These are phyloP conservation scores for Ophraella communa DNA, from an alignment of 2,888 invertebrate species.

Conservation along the genomic window DNA sequence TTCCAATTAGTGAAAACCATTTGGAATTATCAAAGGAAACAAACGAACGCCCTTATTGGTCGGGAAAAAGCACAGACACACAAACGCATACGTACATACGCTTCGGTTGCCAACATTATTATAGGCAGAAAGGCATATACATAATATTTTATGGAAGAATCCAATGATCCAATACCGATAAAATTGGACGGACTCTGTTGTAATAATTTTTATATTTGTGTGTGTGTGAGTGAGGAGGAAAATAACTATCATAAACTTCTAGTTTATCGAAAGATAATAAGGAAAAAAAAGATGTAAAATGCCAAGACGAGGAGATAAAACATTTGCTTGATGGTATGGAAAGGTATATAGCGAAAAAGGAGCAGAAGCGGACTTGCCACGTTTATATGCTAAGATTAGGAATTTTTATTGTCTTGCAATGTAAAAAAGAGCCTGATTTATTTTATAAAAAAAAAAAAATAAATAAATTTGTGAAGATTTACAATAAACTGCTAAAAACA, in stretches of 20 bases:
- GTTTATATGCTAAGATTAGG: too few species aligned
- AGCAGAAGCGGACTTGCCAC: constrained; percentile 4
- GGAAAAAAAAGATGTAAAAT: constrained; percentile 44
- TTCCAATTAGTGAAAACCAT: not conserved
- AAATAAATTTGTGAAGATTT: too few species aligned
- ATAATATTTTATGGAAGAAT: constrained; percentile 34
- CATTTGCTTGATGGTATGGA: constrained; percentile 54
- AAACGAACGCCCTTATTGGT: not conserved
- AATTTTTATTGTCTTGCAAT: too few species aligned
- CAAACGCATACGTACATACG: too few species aligned
- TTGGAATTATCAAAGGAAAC: constrained; percentile 4
- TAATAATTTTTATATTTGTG: constrained; percentile 40
- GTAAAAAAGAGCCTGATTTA: too few species aligned
- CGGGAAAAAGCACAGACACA: too few species aligned
- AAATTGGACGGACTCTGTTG: constrained; percentile 33
- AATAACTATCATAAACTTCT: constrained; percentile 38
- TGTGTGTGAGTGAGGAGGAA: constrained; percentile 30
- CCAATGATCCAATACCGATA: constrained; percentile 33
- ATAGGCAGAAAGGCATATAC: constrained; percentile 35
- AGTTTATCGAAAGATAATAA: constrained; percentile 45
- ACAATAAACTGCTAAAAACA: too few species aligned
- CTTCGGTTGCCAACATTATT: constrained; percentile 5
- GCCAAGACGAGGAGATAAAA: constrained; percentile 50
- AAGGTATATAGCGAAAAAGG: constrained; percentile 30
- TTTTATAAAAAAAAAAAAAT: too few species aligned